A percentile compares a stretch with the other conserved stretches of the same genome.
phyloP scores from a whole-genome alignment of 1,140 invertebrate genomes.

The Zaprionus ghesquierei region DNA sequence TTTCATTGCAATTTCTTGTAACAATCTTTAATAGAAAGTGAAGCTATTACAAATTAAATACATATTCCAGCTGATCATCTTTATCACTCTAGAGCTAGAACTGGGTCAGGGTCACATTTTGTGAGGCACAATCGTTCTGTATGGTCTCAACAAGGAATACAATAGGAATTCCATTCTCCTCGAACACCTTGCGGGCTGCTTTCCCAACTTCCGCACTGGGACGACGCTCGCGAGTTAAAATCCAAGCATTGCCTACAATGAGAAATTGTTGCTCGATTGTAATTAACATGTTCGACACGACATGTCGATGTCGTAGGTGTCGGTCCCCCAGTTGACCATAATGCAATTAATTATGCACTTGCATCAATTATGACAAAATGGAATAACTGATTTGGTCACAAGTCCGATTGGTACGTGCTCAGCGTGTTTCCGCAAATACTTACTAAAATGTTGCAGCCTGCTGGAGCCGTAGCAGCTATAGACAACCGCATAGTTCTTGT shows the following conservation, averaged over 20 bases:
- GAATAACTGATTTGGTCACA: constrained; percentile 54
- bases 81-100: not conserved
- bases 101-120: not conserved
- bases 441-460: constrained; percentile 63
- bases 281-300: constrained; percentile 31
- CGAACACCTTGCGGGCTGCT: constrained; percentile 53
- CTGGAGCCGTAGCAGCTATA: constrained; percentile 89
- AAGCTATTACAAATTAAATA: not conserved
- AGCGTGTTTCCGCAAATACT: constrained; percentile 38
- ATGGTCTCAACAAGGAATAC: constrained; percentile 57
- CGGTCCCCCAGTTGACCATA: constrained; percentile 16
- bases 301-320: not conserved
- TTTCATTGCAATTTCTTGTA: no score
- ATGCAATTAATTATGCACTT: constrained; percentile 46
- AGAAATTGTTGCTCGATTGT: constrained; percentile 23
- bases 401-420: not conserved
- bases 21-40: no score
- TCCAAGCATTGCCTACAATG: constrained; percentile 67
- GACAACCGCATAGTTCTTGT: constrained; percentile 88
- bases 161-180: constrained; percentile 53
- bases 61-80: not conserved
- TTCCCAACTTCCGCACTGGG: constrained; percentile 35
- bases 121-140: constrained; percentile 25
- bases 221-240: constrained; percentile 68
- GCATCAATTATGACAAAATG: constrained; percentile 52